Evolutionary conservation across 2,888 invertebrate species (phyloP).

Genomic region (Eupeodes luniger): DNA sequence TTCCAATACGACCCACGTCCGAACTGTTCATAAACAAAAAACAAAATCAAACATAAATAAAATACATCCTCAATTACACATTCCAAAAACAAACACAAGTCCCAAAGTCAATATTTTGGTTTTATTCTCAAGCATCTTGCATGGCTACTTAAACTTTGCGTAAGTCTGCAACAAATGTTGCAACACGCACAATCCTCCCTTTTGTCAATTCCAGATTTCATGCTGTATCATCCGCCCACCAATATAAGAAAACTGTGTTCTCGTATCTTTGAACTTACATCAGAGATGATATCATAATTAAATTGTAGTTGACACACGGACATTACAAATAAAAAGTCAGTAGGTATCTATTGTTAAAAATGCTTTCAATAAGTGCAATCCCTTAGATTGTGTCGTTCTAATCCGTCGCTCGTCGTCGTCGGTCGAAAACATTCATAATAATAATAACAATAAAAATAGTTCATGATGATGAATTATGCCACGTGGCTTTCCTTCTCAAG

Average conservation of each 20-base stretch:
- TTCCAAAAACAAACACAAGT: slow-evolving; percentile 27
- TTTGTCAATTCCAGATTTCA: background rate
- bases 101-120: slow-evolving; percentile 43
- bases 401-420: background rate
- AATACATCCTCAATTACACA: slow-evolving; percentile 48
- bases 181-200: slow-evolving; percentile 21
- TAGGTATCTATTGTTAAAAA: slow-evolving; percentile 15
- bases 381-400: slow-evolving; percentile 11
- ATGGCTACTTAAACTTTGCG: slow-evolving; percentile 13
- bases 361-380: slow-evolving; percentile 52
- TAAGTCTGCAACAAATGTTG: slow-evolving; percentile 31
- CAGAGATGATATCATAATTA: slow-evolving; percentile 70
- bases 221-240: slow-evolving; percentile 5
- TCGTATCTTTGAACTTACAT: slow-evolving; percentile 5
- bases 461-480: slow-evolving; percentile 63
- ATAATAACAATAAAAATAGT: slow-evolving; percentile 21
- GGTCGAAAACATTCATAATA: slow-evolving; percentile 1
- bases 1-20: background rate
- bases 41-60: slow-evolving; percentile 16
- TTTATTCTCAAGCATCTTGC: slow-evolving; percentile 12
- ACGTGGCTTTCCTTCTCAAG: slow-evolving; percentile 62
- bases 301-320: slow-evolving; percentile 62
- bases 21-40: background rate
- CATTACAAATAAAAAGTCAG: slow-evolving; percentile 26
- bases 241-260: background rate